These are phyloP conservation scores for Lobophora halterata DNA, from an alignment of 2,888 invertebrate species.

Conservation along the genomic window DNA sequence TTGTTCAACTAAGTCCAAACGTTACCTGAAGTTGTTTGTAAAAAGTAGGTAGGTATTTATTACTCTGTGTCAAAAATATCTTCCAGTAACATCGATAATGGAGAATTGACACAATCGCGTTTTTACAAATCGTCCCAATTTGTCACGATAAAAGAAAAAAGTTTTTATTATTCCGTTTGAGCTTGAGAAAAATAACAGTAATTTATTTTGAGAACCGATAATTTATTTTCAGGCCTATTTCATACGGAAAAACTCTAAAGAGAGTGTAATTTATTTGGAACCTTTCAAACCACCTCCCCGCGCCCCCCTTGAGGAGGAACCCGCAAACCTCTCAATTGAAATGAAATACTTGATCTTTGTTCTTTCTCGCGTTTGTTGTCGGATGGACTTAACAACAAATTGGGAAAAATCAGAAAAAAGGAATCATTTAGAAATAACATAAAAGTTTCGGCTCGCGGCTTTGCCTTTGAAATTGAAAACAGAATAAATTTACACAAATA, in stretches of 20 bases:
- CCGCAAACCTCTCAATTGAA: constrained; percentile 22
- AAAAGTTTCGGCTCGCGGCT: too few species aligned
- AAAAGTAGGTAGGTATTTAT: too few species aligned
- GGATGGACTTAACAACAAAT: background rate
- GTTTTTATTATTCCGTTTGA: constrained; percentile 17
- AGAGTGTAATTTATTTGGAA: constrained; percentile 28
- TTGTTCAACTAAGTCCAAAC: too few species aligned
- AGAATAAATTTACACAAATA: too few species aligned
- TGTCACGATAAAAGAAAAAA: constrained; percentile 16
- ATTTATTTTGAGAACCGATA: constrained; percentile 30
- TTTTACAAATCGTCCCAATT: constrained; percentile 12
- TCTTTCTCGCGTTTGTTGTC: background rate
- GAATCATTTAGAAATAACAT: too few species aligned
- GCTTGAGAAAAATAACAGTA: constrained; percentile 24
- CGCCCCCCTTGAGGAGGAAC: constrained; percentile 10
- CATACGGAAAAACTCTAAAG: constrained; percentile 19
- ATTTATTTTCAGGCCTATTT: constrained; percentile 25
- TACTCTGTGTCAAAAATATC: too few species aligned
- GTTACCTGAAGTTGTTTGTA: too few species aligned
- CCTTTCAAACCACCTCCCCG: constrained; percentile 13
- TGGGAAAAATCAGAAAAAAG: too few species aligned
- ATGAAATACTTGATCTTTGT: constrained; percentile 26
- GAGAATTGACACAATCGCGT: constrained; percentile 10
- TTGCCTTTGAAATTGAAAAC: too few species aligned
- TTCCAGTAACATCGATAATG: too few species aligned